phyloP scores from a whole-genome alignment of 2,888 invertebrate species.

The Lithodes maja region DNA sequence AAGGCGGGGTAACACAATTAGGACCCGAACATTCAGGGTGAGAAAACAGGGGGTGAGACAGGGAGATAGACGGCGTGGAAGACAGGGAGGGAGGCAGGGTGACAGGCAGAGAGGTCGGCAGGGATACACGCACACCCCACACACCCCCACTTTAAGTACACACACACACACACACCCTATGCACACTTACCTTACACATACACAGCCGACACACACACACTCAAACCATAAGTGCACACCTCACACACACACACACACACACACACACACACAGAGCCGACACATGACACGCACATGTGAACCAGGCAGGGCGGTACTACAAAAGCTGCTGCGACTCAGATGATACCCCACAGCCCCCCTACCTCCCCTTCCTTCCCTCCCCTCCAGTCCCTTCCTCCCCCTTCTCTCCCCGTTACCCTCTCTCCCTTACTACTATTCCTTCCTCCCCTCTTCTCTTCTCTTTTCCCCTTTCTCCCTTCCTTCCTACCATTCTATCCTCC shows the following conservation, averaged over 20 bases:
- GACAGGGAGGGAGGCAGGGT: background rate
- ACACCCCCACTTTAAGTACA: no score
- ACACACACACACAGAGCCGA: background rate
- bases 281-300: slow-evolving; percentile 1
- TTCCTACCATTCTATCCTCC: background rate
- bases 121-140: no score
- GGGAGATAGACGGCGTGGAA: background rate
- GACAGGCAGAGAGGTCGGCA: background rate
- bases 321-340: background rate
- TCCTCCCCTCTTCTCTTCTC: background rate
- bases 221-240: no score
- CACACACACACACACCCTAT: no score
- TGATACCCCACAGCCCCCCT: slow-evolving; percentile 7
- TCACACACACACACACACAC: no score
- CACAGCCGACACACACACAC: no score
- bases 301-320: background rate
- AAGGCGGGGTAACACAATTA: no score
- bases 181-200: no score
- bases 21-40: background rate
- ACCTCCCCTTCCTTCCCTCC: background rate
- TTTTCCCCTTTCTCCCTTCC: background rate
- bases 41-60: background rate
- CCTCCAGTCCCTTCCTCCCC: background rate
- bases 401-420: background rate
- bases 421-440: background rate